A percentile compares a stretch with the other conserved stretches of the same genome.
Evolutionary conservation across 2,797 vertebrate genomes (phyloP).

Genomic region (Chaetodon trifasciatus): DNA sequence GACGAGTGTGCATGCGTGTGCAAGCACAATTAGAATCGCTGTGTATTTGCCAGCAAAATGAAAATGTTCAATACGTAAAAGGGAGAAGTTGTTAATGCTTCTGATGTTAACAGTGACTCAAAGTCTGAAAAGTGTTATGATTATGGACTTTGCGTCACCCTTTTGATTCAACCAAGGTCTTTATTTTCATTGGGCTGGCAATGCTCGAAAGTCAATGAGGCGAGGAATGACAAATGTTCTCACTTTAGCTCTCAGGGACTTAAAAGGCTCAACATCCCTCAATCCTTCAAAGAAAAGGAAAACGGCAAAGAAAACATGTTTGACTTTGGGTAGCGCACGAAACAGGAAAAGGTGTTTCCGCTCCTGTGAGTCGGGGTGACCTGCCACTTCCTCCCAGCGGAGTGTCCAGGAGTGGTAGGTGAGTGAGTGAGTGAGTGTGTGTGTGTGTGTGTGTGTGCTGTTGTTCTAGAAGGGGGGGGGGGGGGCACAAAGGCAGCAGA

Average conservation of each 20-base stretch:
- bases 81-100: constrained; percentile 38
- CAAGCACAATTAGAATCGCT: not conserved
- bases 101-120: constrained; percentile 48
- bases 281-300: constrained; percentile 71
- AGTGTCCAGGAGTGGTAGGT: constrained; percentile 59
- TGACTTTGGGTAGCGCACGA: constrained; percentile 65
- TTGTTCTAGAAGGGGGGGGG: constrained; percentile 38
- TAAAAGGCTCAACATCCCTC: constrained; percentile 68
- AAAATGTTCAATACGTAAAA: constrained; percentile 43
- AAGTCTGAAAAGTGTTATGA: constrained; percentile 51
- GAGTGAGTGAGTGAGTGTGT: constrained; percentile 25
- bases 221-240: constrained; percentile 82
- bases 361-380: constrained; percentile 69
- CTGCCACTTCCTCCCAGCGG: constrained; percentile 70
- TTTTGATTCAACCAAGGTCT: constrained; percentile 58
- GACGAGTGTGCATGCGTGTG: not conserved
- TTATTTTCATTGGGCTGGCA: constrained; percentile 76
- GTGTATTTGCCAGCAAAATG: constrained; percentile 42
- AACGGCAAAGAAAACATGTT: constrained; percentile 76
- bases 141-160: constrained; percentile 65
- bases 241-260: constrained; percentile 72
- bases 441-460: constrained; percentile 10
- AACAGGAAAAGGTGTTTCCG: constrained; percentile 80
- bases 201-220: constrained; percentile 73
- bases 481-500: constrained; percentile 34